Base-by-base conservation (phyloP, 2,113 vertebrate species). In the Notarius lentiginosus region DNA sequence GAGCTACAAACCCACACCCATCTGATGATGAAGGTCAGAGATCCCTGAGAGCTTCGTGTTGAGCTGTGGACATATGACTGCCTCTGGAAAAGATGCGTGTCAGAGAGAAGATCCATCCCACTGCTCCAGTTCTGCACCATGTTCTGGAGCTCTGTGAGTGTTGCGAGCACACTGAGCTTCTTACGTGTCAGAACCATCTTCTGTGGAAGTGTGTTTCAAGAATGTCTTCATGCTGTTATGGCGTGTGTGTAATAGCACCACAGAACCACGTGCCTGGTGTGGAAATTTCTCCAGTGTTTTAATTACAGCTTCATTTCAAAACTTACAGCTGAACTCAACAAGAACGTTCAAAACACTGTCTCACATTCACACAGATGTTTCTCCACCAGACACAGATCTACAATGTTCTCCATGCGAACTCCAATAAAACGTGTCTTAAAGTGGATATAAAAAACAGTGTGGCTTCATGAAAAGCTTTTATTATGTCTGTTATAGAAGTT, bases 381-480 rank as follows among this genome's bases (percentile, higher is more conserved):
- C 4, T 73, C 1, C 8, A 73, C 34, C 14, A 72, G 68, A 34
- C 18, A 17, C 66, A 70, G 27, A 17, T 34, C 72, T 76, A 53
- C 1, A 53, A 53, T 14, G 0, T 53, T 77, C 49, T 73, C 47
- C 0, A 1, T n/a, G 4, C 14, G 22, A n/a, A 53, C 1, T 24
- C 11, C 22, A 24, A 12, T 12, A 55, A 56, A 30, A 56, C 27
- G 2, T n/a, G 49, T 53, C 17, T 18, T 58, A 80, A 60, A 30
- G 55, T 34, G n/a, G 12, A 56, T 15, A 49, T 15, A 58, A 58
- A 79, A 56, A 79, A 80, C 27, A 27, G 1, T n/a, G 51, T 15
- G 24, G 51, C 51, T 79, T 79, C 76, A 79, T 56, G n/a, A 79
- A 58, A 34, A 60, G 55, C 77, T 80, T 58, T 58, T 80, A 60